phyloP scores from a whole-genome alignment of 2,113 vertebrate species.

The Phrynosoma blainvillii region DNA sequence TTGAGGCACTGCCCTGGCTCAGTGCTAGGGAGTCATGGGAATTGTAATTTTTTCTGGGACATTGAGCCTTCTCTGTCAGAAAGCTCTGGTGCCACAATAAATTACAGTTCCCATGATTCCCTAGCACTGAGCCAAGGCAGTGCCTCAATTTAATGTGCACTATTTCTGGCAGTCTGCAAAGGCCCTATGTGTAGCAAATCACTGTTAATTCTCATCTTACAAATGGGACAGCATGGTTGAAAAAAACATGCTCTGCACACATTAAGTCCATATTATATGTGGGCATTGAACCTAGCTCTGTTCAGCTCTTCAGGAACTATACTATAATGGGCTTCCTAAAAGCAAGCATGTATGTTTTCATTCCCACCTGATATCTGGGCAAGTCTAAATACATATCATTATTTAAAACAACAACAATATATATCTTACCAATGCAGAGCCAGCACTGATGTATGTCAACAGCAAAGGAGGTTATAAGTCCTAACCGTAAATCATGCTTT shows the following conservation, averaged over 20 bases:
- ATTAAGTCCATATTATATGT: neutral
- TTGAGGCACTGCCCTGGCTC: no score
- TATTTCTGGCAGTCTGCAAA: no score
- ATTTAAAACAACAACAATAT: neutral
- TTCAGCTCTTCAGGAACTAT: neutral
- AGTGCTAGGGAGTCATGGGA: no score
- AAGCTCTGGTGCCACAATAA: no score
- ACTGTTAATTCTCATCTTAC: neutral
- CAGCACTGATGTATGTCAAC: constrained; percentile 98
- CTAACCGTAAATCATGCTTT: constrained; percentile 91
- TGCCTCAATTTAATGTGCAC: no score
- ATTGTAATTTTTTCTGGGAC: no score
- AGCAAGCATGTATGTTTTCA: neutral
- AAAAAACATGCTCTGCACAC: neutral
- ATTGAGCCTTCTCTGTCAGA: no score
- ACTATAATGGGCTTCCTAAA: neutral
- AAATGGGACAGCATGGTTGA: neutral
- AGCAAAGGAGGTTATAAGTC: constrained; percentile 96
- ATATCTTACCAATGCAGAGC: constrained; percentile 91
- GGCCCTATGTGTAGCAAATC: neutral
- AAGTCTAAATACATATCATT: neutral
- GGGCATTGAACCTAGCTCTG: neutral
- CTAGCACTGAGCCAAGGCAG: no score
- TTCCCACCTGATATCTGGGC: neutral
- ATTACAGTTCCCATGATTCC: no score